Base-by-base conservation (phyloP, 2,797 vertebrate species). In the Pampus argenteus region DNA sequence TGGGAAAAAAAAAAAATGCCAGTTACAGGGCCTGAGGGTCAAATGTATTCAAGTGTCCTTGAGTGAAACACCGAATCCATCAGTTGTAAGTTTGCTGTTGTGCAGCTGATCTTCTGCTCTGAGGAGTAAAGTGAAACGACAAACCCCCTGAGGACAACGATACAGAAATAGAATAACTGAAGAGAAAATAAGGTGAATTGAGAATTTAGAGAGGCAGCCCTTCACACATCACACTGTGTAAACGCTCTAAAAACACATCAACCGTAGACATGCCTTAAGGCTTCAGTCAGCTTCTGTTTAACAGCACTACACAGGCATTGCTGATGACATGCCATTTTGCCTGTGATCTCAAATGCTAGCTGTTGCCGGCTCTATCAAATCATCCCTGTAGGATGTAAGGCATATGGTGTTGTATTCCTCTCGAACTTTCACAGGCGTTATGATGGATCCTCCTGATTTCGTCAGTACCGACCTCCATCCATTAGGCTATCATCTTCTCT, bases 281-380 rank as follows among this genome's bases (percentile, higher is more conserved):
- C 76, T 77, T 73, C 6, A 64, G 67, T 78, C 65, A 61, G 78
- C 73, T 57, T 66, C 70, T 82, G 69, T 75, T 81, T 82, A 74
- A 74, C 71, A 68, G 20, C 51, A 20, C 50, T 55, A 72, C 25
- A 59, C 66, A 84, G 63, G 34, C 65, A 63, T 38, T 47, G 45
- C 60, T 77, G 76, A 84, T 68, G 74, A 79, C 45, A 57, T 71
- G 58, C 63, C 76, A 75, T 81, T 86, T 44, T 66, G 54, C 47
- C 56, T 74, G 52, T 82, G 77, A 91, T 86, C 55, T 79, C 66
- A 81, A 81, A 70, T 28, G 40, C 64, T 58, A 66, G 65, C 74
- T 59, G 36, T 63, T 78, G 63, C 50, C 63, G 65, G 62, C 56
- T 15, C 48, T 68, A 76, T 74, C 42, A 63, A 73, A 80, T 64